phyloP scores from a whole-genome alignment of 2,797 vertebrate genomes.

The Ptychadena robeensis region DNA sequence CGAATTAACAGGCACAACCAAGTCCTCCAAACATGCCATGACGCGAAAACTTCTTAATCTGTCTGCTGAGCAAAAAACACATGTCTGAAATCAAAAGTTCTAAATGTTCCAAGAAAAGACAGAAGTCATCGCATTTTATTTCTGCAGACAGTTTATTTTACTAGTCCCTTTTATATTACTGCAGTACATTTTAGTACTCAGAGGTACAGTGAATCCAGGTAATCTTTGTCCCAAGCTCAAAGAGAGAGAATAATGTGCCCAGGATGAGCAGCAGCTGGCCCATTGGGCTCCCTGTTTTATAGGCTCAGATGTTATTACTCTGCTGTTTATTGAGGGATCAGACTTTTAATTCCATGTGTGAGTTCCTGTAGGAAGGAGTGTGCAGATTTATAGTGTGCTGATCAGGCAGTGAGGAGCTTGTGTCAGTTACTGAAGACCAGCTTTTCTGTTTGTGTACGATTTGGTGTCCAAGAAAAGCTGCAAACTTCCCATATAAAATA shows the following conservation, averaged over 20 bases:
- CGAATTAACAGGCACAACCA: constrained; percentile 31
- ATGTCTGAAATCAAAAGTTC: constrained; percentile 40
- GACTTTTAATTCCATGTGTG: constrained; percentile 48
- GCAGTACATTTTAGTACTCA: constrained; percentile 50
- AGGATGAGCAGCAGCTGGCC: constrained; percentile 34
- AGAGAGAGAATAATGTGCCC: constrained; percentile 44
- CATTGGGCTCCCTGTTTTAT: constrained; percentile 33
- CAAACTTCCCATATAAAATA: constrained; percentile 31
- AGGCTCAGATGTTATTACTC: constrained; percentile 43
- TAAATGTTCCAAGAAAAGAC: constrained; percentile 49
- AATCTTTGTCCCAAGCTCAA: constrained; percentile 41
- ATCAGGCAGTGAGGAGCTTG: constrained; percentile 40
- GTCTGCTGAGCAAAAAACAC: constrained; percentile 7
- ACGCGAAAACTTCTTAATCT: constrained; percentile 27
- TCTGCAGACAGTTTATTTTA: constrained; percentile 50
- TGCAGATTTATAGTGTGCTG: constrained; percentile 48
- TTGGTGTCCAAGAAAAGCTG: constrained; percentile 19
- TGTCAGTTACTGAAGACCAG: constrained; percentile 38
- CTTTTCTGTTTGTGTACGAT: constrained; percentile 26
- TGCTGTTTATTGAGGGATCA: constrained; percentile 50
- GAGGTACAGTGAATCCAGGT: constrained; percentile 40
- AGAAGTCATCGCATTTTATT: constrained; percentile 44
- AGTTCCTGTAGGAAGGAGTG: constrained; percentile 32
- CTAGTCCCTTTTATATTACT: constrained; percentile 39
- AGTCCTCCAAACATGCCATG: constrained; percentile 12